A percentile compares a stretch with the other conserved stretches of the same genome.
These are phyloP conservation scores for Sclerurus mexicanus DNA, from an alignment of 2,113 vertebrate species.

Conservation along the genomic window DNA sequence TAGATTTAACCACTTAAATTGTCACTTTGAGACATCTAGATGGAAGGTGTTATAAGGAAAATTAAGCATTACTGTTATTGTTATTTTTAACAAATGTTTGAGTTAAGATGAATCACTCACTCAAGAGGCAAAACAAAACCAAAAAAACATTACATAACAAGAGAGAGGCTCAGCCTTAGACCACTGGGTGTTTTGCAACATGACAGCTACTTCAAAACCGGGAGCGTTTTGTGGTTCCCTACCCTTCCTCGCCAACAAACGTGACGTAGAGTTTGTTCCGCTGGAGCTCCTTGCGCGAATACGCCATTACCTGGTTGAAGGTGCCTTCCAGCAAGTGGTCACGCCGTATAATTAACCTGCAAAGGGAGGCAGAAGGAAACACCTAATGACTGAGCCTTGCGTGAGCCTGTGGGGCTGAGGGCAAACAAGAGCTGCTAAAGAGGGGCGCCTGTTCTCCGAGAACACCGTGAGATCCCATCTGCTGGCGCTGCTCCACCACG, in stretches of 20 bases:
- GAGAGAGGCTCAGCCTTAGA: neutral
- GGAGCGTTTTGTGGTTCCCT: conserved; percentile 14
- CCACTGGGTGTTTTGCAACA: neutral
- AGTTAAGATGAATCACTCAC: neutral
- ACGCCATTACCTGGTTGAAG: conserved; percentile 98
- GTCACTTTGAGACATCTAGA: neutral
- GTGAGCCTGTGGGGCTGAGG: neutral
- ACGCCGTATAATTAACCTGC: conserved; percentile 90
- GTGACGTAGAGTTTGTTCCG: conserved; percentile 96
- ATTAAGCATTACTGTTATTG: neutral
- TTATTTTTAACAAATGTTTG: neutral
- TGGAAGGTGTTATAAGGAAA: neutral
- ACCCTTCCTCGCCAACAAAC: conserved; percentile 98
- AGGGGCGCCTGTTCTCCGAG: neutral
- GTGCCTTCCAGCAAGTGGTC: conserved; percentile 96
- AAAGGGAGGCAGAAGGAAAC: neutral
- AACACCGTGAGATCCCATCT: neutral
- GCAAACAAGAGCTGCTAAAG: neutral
- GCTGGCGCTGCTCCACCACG: neutral
- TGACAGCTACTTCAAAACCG: neutral
- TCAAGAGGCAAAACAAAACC: neutral
- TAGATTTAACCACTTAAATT: neutral
- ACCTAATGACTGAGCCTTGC: neutral
- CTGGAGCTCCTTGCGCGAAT: conserved; percentile 97
- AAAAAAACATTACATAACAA: neutral